phyloP scores from a whole-genome alignment of 2,113 vertebrate species.

The Siphamia tubifer region DNA sequence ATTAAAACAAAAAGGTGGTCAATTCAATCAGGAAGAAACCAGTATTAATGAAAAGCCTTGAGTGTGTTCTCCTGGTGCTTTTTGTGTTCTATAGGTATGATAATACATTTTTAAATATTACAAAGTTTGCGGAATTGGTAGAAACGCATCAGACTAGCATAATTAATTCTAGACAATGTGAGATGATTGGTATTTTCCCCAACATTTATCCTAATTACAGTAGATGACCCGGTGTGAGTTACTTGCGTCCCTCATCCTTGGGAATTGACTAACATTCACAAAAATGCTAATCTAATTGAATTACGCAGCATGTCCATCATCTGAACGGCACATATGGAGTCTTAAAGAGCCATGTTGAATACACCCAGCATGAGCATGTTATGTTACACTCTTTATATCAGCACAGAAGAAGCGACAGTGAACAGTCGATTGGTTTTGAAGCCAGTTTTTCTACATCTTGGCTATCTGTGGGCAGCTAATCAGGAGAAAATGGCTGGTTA shows the following conservation, averaged over 20 bases:
- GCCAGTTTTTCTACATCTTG: neutral
- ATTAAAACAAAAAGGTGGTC: slow-evolving; percentile 69
- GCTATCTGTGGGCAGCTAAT: slow-evolving; percentile 27
- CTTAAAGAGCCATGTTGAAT: neutral
- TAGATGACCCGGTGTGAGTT: slow-evolving; percentile 6
- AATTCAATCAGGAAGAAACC: slow-evolving; percentile 67
- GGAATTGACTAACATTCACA: slow-evolving; percentile 36
- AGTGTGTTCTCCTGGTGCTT: slow-evolving; percentile 18
- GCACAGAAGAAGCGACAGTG: neutral
- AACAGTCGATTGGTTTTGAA: slow-evolving; percentile 11
- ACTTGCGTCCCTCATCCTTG: neutral
- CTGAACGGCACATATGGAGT: neutral
- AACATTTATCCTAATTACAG: slow-evolving; percentile 33
- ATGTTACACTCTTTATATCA: neutral
- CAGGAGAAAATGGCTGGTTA: slow-evolving; percentile 15
- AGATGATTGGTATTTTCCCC: slow-evolving; percentile 19
- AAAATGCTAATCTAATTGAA: slow-evolving; percentile 40
- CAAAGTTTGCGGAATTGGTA: neutral
- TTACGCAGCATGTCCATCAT: slow-evolving; percentile 15
- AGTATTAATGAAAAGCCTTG: slow-evolving; percentile 16
- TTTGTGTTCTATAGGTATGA: slow-evolving; percentile 1
- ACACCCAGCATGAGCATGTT: neutral
- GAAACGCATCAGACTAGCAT: neutral
- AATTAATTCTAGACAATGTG: slow-evolving; percentile 30
- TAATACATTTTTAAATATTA: slow-evolving; percentile 16